Evolutionary conservation across 2,888 invertebrate genomes (phyloP), one percentile per base, ranked within the genome.

Genomic region (Sinelater perroti): DNA sequence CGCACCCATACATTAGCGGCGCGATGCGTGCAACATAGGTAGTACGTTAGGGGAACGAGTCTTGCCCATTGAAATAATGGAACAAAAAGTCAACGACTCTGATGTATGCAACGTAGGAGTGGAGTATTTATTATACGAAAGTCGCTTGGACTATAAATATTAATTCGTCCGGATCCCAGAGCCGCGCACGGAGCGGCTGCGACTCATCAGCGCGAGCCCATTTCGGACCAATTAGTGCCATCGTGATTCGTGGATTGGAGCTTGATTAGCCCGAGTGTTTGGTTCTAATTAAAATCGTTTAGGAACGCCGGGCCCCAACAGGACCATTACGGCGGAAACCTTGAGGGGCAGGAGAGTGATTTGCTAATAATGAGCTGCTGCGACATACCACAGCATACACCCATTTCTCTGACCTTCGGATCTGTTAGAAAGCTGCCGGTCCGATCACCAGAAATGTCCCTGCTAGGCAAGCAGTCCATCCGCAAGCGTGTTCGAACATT

Each of bases 31-130:
- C n/a, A n/a, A n/a, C n/a, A n/a, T n/a, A n/a, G n/a, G n/a, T n/a
- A n/a, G n/a, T n/a, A n/a, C n/a, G n/a, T n/a, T n/a, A 33, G 3
- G 8, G 6, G 13, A 33, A 33, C 33, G 16, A 33, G 33, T 33
- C 33, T 33, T 11, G 33, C 33, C 33, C 16, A 33, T 33, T 33
- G 16, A 13, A 33, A 49, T 36, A 36, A 36, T 49, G 26, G 36
- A 36, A 35, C 36, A 49, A 26, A 49, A 36, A 49, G 49, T 49
- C 49, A 49, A 20, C 38, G 49, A 36, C 49, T 36, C 17, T 35
- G 11, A 26, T 49, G 20, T 49, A 49, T 49, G 21, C 49, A 17
- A 36, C 26, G 44, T 44, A 17, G 44, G 24, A 28, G 44, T 21
- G 17, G 16, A 36, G n/a, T n/a, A n/a, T n/a, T n/a, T n/a, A 36